Conservation (phyloP, 2,888 invertebrate genomes). For the Chymomyza fuscimana region DNA sequence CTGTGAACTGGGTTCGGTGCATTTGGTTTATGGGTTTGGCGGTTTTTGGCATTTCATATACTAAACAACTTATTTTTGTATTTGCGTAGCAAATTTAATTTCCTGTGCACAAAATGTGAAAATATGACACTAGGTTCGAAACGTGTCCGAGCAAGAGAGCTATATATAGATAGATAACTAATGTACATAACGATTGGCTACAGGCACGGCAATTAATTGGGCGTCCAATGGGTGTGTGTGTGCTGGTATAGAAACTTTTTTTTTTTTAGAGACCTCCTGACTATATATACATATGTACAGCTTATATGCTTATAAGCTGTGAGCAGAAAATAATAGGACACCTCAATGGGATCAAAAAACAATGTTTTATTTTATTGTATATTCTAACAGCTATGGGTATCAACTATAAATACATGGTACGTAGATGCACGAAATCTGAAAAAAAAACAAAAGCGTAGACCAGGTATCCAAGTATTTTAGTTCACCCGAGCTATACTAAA, state of each 20-base stretch:
- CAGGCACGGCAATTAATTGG: conserved; percentile 42
- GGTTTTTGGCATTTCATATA: conserved; percentile 46
- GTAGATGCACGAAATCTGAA: neutral
- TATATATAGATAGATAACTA: conserved; percentile 9
- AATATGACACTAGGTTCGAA: neutral
- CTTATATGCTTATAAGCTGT: neutral
- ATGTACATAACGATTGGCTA: conserved; percentile 38
- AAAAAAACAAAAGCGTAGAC: no score
- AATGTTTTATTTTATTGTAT: neutral
- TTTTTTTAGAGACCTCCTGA: neutral
- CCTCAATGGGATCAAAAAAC: neutral
- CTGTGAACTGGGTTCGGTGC: conserved; percentile 6
- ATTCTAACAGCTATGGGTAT: conserved; percentile 9
- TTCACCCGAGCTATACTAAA: no score
- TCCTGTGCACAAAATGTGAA: conserved; percentile 59
- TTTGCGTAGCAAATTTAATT: conserved; percentile 71
- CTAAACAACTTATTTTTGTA: conserved; percentile 65
- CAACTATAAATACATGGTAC: conserved; percentile 25
- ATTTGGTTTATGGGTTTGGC: neutral
- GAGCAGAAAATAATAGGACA: neutral
- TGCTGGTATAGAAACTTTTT: neutral
- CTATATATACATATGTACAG: neutral
- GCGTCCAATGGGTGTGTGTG: neutral
- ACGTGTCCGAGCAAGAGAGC: conserved; percentile 30
- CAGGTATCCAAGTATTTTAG: no score